Conservation (phyloP, 2,888 invertebrate species). For the Pomacea canaliculata region DNA sequence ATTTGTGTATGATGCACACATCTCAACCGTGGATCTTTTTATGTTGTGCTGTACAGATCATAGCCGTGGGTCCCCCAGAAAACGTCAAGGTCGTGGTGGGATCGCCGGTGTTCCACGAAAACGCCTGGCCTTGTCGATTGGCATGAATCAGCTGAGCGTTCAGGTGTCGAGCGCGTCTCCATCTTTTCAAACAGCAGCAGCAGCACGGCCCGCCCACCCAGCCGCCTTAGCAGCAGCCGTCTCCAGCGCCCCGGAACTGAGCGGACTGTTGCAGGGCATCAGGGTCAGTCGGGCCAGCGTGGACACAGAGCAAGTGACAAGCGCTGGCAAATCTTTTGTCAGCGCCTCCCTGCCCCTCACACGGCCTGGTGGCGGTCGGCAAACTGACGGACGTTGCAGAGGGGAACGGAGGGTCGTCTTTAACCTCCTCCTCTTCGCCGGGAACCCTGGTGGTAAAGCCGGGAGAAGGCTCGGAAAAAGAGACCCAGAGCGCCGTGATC, state of each 20-base stretch:
- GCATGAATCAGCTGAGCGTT: neutral
- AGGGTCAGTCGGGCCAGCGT: slow-evolving; percentile 1
- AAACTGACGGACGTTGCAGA: slow-evolving; percentile 8
- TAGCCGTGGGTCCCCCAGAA: slow-evolving; percentile 2
- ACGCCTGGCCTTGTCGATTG: slow-evolving; percentile 7
- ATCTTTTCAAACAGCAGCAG: neutral
- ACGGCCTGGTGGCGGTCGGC: slow-evolving; percentile 14
- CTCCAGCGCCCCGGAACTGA: slow-evolving; percentile 30
- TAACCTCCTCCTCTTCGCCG: neutral
- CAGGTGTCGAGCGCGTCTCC: neutral
- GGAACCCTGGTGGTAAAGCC: neutral
- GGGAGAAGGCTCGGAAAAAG: neutral
- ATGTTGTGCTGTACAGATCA: slow-evolving; percentile 1
- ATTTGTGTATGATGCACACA: too few species aligned
- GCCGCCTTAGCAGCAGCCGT: slow-evolving; percentile 10
- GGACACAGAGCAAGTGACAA: slow-evolving; percentile 1
- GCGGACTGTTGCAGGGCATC: slow-evolving; percentile 32
- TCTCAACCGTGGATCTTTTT: too few species aligned
- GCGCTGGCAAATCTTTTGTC: slow-evolving; percentile 10
- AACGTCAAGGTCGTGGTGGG: slow-evolving; percentile 19
- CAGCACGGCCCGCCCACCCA: neutral
- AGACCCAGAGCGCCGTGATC: neutral
- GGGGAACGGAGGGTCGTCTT: neutral
- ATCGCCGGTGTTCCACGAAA: slow-evolving; percentile 6
- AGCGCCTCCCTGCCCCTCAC: slow-evolving; percentile 18